Evolutionary conservation across 2,113 vertebrate genomes (phyloP), one percentile per base, ranked within the genome.

Genomic region (Brachirus orientalis): DNA sequence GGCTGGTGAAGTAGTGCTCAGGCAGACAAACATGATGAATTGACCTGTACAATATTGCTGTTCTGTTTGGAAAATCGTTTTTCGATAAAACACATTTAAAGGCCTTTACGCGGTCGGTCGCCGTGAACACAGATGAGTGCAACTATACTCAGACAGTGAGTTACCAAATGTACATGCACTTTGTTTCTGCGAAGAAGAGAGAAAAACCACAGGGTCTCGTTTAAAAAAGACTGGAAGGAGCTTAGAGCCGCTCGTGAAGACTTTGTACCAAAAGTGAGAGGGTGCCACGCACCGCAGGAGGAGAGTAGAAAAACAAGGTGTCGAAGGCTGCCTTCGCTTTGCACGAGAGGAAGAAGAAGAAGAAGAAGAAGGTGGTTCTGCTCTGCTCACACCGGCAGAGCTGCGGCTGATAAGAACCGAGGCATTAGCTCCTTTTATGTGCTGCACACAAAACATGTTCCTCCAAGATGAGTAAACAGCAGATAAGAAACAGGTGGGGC

Each of bases 11-110:
- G 80, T 89, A 88, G 90, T 90, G 87, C 89, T 91, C 90, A 90
- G 86, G 90, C 85, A 62, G 79, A 88, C 80, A 80, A 75, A 71
- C 51, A 83, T 52, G 28, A 77, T 72, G 65, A 90, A 77, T 83
- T 87, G 85, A 91, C 84, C 85, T 92, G 87, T 90, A 92, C 87
- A 92, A 87, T 93, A 93, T 93, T 92, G 93, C 92, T 92, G 90
- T 90, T 74, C 69, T 80, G 77, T 86, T 82, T 85, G 73, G 70
- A 85, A 87, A 85, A 86, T 28, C 5, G 2, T 28, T 28, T 28
- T 82, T 79, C 63, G 62, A 83, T 72, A 82, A 84, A 10, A 82
- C 77, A 85, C 81, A 84, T 75, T 85, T 86, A 88, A 44, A 92
- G 89, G 89, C 81, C 86, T 85, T 88, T 78, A 69, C 62, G 74